Percentiles rank a stretch among this genome's conserved stretches.
These are phyloP conservation scores for Ochropleura plecta DNA, from an alignment of 2,888 invertebrate genomes.

Conservation along the genomic window DNA sequence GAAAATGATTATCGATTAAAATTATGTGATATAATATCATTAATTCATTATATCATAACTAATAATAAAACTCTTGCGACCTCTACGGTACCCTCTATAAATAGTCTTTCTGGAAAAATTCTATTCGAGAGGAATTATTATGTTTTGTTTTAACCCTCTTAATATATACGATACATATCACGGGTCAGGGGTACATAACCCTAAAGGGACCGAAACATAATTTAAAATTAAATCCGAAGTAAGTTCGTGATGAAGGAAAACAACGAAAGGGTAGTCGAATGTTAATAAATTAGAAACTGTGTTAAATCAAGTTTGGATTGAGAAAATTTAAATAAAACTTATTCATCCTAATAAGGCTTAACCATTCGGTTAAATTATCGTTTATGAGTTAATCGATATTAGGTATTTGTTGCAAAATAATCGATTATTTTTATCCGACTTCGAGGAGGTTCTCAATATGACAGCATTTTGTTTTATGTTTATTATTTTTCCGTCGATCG, in stretches of 20 bases:
- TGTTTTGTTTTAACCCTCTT: slow-evolving; percentile 2
- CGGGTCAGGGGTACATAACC: slow-evolving; percentile 26
- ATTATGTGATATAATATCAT: no score
- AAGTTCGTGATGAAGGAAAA: slow-evolving; percentile 41
- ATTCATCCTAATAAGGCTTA: background rate
- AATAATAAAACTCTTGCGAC: no score
- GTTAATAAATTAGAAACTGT: slow-evolving; percentile 41
- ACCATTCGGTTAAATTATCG: no score
- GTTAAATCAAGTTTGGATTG: slow-evolving; percentile 9
- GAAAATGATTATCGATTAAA: no score
- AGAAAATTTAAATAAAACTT: slow-evolving; percentile 7
- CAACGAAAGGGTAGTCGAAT: slow-evolving; percentile 26
- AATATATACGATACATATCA: slow-evolving; percentile 24
- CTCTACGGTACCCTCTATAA: no score
- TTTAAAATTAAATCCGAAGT: slow-evolving; percentile 46
- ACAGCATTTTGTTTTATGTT: no score
- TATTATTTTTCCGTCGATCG: no score
- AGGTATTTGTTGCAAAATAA: no score
- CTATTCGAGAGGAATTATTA: background rate
- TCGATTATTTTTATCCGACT: no score
- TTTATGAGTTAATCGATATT: background rate
- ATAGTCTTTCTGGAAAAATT: background rate
- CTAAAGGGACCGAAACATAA: slow-evolving; percentile 24
- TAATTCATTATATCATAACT: no score
- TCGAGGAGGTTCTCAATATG: no score